Conservation (phyloP, 2,797 vertebrate species). For the Natrix natrix region DNA sequence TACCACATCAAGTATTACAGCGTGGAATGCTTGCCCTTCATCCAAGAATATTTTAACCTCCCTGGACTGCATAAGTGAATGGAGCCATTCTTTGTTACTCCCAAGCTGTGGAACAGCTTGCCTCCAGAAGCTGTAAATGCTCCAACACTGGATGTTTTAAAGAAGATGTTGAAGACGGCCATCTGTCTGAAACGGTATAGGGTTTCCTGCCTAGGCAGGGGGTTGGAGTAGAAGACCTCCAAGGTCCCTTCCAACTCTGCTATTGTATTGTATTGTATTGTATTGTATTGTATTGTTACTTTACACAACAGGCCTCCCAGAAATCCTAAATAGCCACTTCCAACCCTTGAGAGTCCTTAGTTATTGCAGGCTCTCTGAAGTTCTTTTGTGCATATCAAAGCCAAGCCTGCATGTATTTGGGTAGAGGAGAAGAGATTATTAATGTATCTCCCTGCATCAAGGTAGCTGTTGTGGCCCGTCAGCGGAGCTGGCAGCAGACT, state of each 20-base stretch:
- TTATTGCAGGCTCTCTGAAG: not conserved
- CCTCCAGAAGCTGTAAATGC: no score
- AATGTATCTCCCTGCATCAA: not conserved
- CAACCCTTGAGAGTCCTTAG: not conserved
- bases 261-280: no score
- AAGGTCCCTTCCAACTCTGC: no score
- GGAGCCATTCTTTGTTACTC: not conserved
- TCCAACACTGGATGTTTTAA: no score
- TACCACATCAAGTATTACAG: no score
- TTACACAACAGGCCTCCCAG: not conserved
- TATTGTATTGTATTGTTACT: not conserved
- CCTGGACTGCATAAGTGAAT: not conserved
- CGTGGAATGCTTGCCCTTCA: not conserved
- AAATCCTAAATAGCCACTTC: slow-evolving; percentile 11
- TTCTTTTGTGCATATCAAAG: not conserved
- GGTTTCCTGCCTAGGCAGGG: no score
- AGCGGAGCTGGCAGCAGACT: no score
- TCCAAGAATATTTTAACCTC: not conserved
- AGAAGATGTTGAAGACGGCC: no score
- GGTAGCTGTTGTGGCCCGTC: not conserved
- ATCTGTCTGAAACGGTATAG: no score
- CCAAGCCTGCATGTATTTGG: not conserved
- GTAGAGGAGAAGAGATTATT: not conserved
- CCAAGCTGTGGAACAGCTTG: no score
- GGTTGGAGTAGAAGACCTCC: no score